Base-by-base conservation (phyloP, 2,113 vertebrate genomes). In the Podarcis cretensis region DNA sequence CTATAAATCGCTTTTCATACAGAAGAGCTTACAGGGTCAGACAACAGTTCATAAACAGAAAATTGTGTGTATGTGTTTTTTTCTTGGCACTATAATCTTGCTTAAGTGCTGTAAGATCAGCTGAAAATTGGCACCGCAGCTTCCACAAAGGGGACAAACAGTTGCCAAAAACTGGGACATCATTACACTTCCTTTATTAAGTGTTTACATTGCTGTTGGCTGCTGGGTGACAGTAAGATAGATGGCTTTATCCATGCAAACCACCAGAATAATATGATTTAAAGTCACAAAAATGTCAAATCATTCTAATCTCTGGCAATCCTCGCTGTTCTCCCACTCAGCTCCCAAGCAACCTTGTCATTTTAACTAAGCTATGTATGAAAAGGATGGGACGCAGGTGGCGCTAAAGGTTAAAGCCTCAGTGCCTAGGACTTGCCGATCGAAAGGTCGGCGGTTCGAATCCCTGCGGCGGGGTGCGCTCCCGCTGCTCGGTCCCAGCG, bases 211-310 rank as follows among this genome's bases (percentile, higher is more conserved):
- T 63, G 6, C 0, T 75, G 82, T 89, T 75, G 78, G 23, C 87
- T 93, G 5, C n/a, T 37, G 54, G n/a, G 7, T 68, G 90, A 82
- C 89, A 90, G 89, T 69, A 8, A 89, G 76, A 65, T 48, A 20
- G 40, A 68, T 93, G 79, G 71, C 74, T 81, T 90, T 87, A 90
- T 91, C 87, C 82, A 43, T 93, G 87, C 76, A 92, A 90, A 91
- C 91, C 81, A 63, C 75, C 83, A 88, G 87, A 40, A 86, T 71
- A 65, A 86, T 32, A 40, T 27, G 69, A 77, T 84, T 66, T 59
- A 89, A 93, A 89, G 14, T 14, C 4, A 77, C 86, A 86, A 86
- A 86, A 86, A 84, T 54, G 20, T 81, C 83, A 78, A 82, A 37
- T 63, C 88, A 89, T 35, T 79, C 30, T 81, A 69, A 37, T 54